Conservation (phyloP, 2,113 vertebrate genomes). For the Oenanthe melanoleuca region DNA sequence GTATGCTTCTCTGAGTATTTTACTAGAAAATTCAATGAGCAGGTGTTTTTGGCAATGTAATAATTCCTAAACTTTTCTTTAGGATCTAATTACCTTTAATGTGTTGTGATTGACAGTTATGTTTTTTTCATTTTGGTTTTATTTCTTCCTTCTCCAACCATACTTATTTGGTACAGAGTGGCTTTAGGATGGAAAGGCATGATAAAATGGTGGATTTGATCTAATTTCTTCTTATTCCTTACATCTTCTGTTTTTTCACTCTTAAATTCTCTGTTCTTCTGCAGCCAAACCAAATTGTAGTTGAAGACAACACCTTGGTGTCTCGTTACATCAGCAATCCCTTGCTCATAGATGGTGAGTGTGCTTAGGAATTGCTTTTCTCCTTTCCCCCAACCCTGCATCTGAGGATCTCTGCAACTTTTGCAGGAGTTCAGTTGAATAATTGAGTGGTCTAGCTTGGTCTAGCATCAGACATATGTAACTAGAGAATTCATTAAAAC, state of each 20-base stretch:
- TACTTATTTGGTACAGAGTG: background rate
- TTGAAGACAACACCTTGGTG: conserved; percentile 94
- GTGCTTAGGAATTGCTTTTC: background rate
- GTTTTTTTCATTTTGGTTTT: background rate
- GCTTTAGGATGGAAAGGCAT: background rate
- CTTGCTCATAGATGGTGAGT: conserved; percentile 92
- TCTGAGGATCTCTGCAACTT: background rate
- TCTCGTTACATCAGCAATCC: conserved; percentile 94
- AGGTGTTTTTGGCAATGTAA: background rate
- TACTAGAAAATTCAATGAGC: background rate
- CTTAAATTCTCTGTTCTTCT: conserved; percentile 52
- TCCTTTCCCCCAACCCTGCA: background rate
- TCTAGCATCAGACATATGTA: background rate
- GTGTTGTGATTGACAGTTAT: background rate
- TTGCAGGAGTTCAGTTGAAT: background rate
- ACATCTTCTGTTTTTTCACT: background rate
- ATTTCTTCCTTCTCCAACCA: background rate
- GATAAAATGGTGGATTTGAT: background rate
- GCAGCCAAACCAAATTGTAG: conserved; percentile 92
- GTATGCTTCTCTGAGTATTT: background rate
- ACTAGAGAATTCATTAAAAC: background rate
- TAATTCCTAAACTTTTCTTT: background rate
- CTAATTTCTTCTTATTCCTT: background rate
- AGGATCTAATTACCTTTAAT: background rate
- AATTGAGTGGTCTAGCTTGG: background rate